Base-by-base conservation (phyloP, 2,113 vertebrate genomes). In the Polyodon spathula region DNA sequence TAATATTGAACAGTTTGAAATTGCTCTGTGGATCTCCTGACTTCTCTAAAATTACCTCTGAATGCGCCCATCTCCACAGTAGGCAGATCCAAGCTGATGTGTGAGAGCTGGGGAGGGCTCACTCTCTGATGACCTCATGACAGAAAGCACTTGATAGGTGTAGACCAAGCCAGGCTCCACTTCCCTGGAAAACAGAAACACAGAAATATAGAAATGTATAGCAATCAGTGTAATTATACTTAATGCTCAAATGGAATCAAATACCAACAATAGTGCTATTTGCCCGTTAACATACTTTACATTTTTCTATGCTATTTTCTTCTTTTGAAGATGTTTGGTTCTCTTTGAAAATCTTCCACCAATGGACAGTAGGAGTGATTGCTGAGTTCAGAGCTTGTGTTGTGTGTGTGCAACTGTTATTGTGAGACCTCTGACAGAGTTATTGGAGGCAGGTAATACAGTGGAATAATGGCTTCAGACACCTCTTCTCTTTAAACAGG, bases 61-160 rank as follows among this genome's bases (percentile, higher is more conserved):
- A 68, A 99, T 93, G 54, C 80, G 73, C 60, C 96, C 96, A 0
- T 99, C 96, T 4, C 96, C 94, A 12, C 96, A 99, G 81, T 95
- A 97, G 5, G 90, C 86, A 0, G 83, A 86, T 55, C 93, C 93
- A 5, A 97, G 84, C 58, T 82, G 27, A 7, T 98, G 96, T 2
- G 79, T 16, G 11, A 93, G 79, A 0, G 72, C 68, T 0, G 94
- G 94, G 0, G 96, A 97, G 0, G 87, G 87, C 58, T 94, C 93
- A 0, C 94, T 97, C 58, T 95, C 88, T 44, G 88, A 86, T 2
- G 0, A 61, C 65, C 83, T 82, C 0, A 93, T 93, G 66, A 95
- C 71, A 5, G 89, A 71, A 44, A 92, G 69, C 56, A 99, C 85
- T 73, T 85, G 82, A 75, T 99, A 99, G 0, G 83, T 90, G 78